Evolutionary conservation across 2,888 invertebrate species (phyloP).

Genomic region (Andricus curvator): DNA sequence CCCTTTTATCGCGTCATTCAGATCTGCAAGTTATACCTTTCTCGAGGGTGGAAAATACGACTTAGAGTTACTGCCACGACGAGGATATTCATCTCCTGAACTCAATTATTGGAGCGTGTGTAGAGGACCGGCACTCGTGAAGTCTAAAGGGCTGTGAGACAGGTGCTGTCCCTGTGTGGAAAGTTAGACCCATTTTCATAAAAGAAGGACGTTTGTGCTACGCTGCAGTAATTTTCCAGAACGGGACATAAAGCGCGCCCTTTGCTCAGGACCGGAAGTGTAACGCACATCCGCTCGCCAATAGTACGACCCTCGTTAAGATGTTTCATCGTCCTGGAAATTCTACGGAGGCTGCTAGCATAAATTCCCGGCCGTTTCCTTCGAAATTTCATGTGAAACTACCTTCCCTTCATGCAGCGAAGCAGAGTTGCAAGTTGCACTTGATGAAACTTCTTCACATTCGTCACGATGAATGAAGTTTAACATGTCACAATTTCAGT

Average conservation of each 20-base stretch:
- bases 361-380: conserved; percentile 64
- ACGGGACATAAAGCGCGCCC: conserved; percentile 49
- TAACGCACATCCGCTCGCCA: conserved; percentile 64
- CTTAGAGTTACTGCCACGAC: conserved; percentile 43
- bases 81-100: conserved; percentile 46
- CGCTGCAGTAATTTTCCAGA: conserved; percentile 57
- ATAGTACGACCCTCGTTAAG: conserved; percentile 68
- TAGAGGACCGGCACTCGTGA: conserved; percentile 19
- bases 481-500: neutral
- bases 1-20: conserved; percentile 19
- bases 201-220: conserved; percentile 44
- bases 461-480: neutral
- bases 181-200: conserved; percentile 52
- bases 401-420: neutral
- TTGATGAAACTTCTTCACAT: conserved; percentile 7
- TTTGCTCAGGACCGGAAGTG: conserved; percentile 59
- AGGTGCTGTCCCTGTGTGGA: conserved; percentile 53
- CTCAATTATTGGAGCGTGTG: conserved; percentile 57
- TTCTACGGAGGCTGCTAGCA: conserved; percentile 54
- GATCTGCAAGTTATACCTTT: neutral
- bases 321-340: conserved; percentile 61
- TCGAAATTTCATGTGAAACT: conserved; percentile 45
- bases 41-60: neutral
- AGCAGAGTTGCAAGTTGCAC: neutral
- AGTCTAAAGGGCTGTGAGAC: conserved; percentile 53